phyloP scores from a whole-genome alignment of 2,113 vertebrate genomes.

The Potamarius usumacintae region DNA sequence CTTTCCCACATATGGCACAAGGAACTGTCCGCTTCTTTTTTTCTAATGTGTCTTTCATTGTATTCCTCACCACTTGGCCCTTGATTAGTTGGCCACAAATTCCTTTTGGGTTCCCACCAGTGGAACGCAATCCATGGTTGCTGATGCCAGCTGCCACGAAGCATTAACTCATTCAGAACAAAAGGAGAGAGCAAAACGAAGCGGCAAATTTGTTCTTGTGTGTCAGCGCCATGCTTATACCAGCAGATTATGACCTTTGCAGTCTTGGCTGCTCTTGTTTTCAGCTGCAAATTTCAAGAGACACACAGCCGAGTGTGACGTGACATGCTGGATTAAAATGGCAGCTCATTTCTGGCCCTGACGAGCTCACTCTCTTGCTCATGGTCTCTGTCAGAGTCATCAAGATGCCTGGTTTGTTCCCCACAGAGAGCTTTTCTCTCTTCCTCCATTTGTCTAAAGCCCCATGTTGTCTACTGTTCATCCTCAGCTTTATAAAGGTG shows the following conservation, averaged over 20 bases:
- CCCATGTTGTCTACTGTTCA: not conserved
- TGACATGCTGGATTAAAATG: constrained; percentile 41
- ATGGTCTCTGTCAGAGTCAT: constrained; percentile 18
- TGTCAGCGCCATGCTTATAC: constrained; percentile 32
- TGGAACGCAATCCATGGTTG: not conserved
- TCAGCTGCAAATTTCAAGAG: constrained; percentile 29
- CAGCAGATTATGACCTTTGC: constrained; percentile 42
- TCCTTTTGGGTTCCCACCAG: constrained; percentile 4
- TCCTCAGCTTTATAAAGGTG: not conserved
- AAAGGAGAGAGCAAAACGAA: constrained; percentile 48
- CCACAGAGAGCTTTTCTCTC: not conserved
- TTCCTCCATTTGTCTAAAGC: not conserved
- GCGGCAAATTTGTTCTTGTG: not conserved
- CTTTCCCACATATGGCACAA: constrained; percentile 10
- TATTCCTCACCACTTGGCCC: constrained; percentile 10
- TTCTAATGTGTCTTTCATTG: not conserved
- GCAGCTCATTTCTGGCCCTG: constrained; percentile 27
- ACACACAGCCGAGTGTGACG: constrained; percentile 41
- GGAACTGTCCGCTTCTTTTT: not conserved
- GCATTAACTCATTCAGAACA: constrained; percentile 32
- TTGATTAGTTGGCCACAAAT: not conserved
- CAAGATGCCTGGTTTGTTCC: not conserved
- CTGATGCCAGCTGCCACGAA: constrained; percentile 13
- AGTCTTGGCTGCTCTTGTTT: constrained; percentile 32
- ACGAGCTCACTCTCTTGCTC: not conserved